A percentile compares a stretch with the other conserved stretches of the same genome.
Conservation (phyloP, 1,140 invertebrate genomes). For the Drosophila jambulina region DNA sequence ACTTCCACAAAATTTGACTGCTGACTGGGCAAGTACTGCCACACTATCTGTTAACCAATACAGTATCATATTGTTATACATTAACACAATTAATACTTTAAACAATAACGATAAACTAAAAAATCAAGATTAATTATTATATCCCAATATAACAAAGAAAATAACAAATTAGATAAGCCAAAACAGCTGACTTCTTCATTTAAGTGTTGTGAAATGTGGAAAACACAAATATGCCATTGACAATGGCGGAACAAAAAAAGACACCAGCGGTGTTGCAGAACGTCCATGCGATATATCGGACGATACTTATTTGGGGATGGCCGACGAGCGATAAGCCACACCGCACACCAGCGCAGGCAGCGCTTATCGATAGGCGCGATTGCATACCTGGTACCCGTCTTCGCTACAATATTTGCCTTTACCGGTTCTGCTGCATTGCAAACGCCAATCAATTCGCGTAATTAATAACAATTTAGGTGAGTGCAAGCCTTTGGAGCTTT, state of each 20-base stretch:
- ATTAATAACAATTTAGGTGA: constrained; percentile 51
- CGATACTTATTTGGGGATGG: constrained; percentile 1
- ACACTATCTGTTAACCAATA: background rate
- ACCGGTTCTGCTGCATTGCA: constrained; percentile 52
- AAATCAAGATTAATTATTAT: no score
- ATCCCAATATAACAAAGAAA: background rate
- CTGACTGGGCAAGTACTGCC: background rate
- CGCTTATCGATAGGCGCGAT: constrained; percentile 35
- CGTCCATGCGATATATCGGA: background rate
- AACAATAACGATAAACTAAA: background rate
- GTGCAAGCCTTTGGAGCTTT: constrained; percentile 14
- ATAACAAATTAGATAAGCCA: background rate
- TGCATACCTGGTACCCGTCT: constrained; percentile 45
- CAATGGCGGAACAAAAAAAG: background rate
- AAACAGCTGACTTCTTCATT: background rate
- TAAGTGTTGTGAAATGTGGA: background rate
- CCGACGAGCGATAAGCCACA: background rate
- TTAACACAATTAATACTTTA: background rate
- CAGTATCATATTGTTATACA: background rate
- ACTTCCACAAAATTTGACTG: background rate
- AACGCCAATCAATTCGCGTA: constrained; percentile 44
- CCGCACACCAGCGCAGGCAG: constrained; percentile 14
- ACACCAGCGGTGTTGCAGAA: background rate
- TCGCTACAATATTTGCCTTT: constrained; percentile 56
- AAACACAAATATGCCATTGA: background rate